phyloP scores from a whole-genome alignment of 2,113 vertebrate species.

The Chaetodon auriga region DNA sequence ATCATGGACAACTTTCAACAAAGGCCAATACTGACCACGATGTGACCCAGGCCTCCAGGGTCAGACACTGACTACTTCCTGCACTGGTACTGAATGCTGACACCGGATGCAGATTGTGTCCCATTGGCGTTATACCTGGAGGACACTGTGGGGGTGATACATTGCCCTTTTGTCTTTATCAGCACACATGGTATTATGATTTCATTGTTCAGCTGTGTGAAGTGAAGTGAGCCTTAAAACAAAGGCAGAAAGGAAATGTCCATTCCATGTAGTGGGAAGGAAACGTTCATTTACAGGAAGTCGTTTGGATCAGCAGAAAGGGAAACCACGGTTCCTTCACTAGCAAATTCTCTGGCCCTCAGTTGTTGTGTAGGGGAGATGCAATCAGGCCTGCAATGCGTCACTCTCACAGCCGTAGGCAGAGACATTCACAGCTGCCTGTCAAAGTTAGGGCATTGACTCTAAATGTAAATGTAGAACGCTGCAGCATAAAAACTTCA shows the following conservation, averaged over 20 bases:
- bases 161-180: background rate
- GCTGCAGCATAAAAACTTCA: conserved; percentile 26
- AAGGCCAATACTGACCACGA: too few species aligned
- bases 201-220: background rate
- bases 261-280: background rate
- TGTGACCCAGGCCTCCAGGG: too few species aligned
- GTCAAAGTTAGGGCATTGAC: conserved; percentile 62
- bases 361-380: conserved; percentile 38
- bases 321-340: conserved; percentile 25
- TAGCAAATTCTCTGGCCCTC: conserved; percentile 16
- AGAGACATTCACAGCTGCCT: conserved; percentile 66
- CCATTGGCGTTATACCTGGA: background rate
- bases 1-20: background rate
- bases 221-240: background rate
- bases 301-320: conserved; percentile 13
- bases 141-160: background rate
- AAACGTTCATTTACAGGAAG: conserved; percentile 12
- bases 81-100: background rate
- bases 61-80: background rate
- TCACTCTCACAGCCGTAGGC: conserved; percentile 64
- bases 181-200: background rate
- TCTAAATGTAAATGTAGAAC: conserved; percentile 50
- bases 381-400: conserved; percentile 68
- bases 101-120: background rate
- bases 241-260: background rate